These are phyloP conservation scores for Stenchaetothrips biformis DNA, from an alignment of 2,888 invertebrate species.

Conservation along the genomic window DNA sequence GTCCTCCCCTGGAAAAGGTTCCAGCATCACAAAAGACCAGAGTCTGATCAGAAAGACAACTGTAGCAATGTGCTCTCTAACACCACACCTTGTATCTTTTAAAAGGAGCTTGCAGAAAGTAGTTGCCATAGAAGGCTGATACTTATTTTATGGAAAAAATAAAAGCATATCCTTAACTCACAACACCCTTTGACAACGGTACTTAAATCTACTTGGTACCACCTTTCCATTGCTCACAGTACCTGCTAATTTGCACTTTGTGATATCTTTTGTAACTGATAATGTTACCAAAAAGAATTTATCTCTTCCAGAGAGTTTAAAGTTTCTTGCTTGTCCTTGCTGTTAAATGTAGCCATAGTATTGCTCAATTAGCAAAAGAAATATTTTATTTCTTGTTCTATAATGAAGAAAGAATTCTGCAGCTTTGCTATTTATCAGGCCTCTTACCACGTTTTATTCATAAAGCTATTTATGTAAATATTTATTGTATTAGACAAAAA, in stretches of 20 bases:
- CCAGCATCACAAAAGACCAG: constrained; percentile 4
- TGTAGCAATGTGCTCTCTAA: too few species aligned
- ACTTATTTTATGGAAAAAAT: too few species aligned
- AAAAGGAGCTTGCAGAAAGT: too few species aligned
- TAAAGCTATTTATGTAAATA: neutral
- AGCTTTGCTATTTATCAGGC: neutral
- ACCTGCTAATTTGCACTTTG: neutral
- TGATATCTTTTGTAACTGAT: neutral
- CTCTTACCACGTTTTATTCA: neutral
- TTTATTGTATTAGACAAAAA: neutral
- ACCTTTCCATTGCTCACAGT: neutral
- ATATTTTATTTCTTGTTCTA: too few species aligned
- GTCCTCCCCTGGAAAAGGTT: constrained; percentile 57
- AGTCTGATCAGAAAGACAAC: neutral
- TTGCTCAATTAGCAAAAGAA: neutral
- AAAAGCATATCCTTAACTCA: too few species aligned
- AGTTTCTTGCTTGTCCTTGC: neutral
- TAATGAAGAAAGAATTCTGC: neutral
- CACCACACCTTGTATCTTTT: too few species aligned
- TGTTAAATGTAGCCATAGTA: neutral
- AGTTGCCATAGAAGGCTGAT: too few species aligned
- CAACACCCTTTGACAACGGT: too few species aligned
- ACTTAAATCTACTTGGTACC: too few species aligned
- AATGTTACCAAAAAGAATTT: neutral
- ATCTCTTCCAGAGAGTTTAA: neutral